Percentiles rank a stretch among this genome's conserved stretches.
These are phyloP conservation scores for Amblyopsis rosae DNA, from an alignment of 2,113 vertebrate species.

Conservation along the genomic window DNA sequence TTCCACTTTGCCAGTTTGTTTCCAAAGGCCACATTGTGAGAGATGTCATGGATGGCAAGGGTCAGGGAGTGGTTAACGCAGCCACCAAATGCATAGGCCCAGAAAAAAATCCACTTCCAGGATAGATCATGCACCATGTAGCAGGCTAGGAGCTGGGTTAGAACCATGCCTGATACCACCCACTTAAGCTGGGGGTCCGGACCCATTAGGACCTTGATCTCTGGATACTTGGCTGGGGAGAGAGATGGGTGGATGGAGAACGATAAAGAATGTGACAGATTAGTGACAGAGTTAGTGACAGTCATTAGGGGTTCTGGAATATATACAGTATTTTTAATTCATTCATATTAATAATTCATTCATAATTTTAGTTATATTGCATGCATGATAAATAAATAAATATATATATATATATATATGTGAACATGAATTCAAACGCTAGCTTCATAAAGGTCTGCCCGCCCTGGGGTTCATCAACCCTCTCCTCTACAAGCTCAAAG, in stretches of 20 bases:
- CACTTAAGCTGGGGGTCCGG: slow-evolving; percentile 92
- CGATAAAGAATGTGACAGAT: neutral
- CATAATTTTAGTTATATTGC: no score
- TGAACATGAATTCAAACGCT: neutral
- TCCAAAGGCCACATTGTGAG: slow-evolving; percentile 94
- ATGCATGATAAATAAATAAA: no score
- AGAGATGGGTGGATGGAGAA: slow-evolving; percentile 7
- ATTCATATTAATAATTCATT: no score
- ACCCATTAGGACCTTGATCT: slow-evolving; percentile 93
- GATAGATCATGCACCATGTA: slow-evolving; percentile 83
- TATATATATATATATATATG: neutral
- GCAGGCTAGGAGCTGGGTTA: slow-evolving; percentile 86
- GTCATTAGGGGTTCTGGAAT: neutral
- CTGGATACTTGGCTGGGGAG: slow-evolving; percentile 89
- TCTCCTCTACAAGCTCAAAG: slow-evolving; percentile 83
- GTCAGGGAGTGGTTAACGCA: slow-evolving; percentile 95
- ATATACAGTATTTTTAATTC: no score
- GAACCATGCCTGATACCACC: slow-evolving; percentile 89
- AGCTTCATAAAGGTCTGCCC: slow-evolving; percentile 77
- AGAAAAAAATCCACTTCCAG: slow-evolving; percentile 97
- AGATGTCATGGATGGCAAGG: slow-evolving; percentile 97
- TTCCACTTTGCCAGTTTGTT: slow-evolving; percentile 84
- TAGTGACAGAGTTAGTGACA: slow-evolving; percentile 1
- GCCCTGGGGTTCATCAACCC: slow-evolving; percentile 93
- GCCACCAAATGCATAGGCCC: slow-evolving; percentile 92